Evolutionary conservation across 2,113 vertebrate genomes (phyloP).

Genomic region (Leuciscus idus): DNA sequence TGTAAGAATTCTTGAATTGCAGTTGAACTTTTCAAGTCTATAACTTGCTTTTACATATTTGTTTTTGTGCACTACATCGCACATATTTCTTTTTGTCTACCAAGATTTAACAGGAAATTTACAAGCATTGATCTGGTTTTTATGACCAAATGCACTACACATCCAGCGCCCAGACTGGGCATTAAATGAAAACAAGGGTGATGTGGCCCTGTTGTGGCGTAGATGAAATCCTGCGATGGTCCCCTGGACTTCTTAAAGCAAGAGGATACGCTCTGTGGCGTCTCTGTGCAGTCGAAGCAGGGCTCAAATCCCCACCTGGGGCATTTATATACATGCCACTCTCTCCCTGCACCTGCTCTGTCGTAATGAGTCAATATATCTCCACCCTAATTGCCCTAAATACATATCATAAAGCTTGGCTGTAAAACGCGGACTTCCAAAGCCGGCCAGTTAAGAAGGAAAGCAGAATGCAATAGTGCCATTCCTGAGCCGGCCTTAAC

Average conservation of each 20-base stretch:
- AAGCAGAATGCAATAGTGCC: conserved; percentile 62
- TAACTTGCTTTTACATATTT: neutral
- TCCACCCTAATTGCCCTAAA: conserved; percentile 82
- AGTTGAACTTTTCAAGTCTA: neutral
- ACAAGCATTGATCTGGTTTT: conserved; percentile 4
- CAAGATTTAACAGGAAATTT: neutral
- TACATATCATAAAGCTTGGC: conserved; percentile 81
- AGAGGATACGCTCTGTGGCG: conserved; percentile 40
- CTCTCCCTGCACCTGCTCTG: conserved; percentile 79
- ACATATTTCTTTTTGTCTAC: neutral
- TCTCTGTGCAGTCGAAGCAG: conserved; percentile 52
- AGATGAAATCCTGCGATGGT: conserved; percentile 35
- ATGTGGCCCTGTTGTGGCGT: neutral
- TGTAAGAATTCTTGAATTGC: neutral
- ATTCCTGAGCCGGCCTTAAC: conserved; percentile 59
- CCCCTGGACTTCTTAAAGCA: conserved; percentile 30
- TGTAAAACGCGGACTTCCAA: conserved; percentile 68
- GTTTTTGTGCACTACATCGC: neutral
- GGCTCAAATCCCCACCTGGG: conserved; percentile 61
- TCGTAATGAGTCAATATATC: conserved; percentile 85
- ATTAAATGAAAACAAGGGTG: conserved; percentile 7
- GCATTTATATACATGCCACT: conserved; percentile 69
- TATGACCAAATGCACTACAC: conserved; percentile 32
- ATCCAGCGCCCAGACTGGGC: conserved; percentile 25
- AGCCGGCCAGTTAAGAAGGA: conserved; percentile 72